Evolutionary conservation across 2,113 vertebrate species (phyloP), one percentile per base, ranked within the genome.

Genomic region (Calidris pugnax): DNA sequence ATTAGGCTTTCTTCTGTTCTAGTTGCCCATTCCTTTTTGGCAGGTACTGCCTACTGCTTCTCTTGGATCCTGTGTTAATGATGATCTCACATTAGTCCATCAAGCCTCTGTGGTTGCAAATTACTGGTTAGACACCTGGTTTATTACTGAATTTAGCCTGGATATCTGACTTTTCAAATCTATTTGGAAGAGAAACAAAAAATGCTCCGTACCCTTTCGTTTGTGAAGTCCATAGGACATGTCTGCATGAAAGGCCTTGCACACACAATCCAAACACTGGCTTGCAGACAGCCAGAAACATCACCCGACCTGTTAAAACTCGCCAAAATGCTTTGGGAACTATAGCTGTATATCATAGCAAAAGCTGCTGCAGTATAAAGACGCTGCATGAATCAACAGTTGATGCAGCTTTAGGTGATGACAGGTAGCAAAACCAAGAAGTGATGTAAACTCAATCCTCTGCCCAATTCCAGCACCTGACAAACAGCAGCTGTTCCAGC

Each of bases 401-500:
- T 76, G 92, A 41, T 87, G 62, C 48, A 8, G 4, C 83, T 86
- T 92, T 91, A 90, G 95, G 83, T 96, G 94, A 88, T 85, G 92
- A 87, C 86, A 96, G 95, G 86, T 92, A 78, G 43, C 80, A 87
- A 85, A 93, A 48, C 51, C 45, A 22, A 71, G 41, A 75, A 83
- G 64, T 66, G 88, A 81, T 48, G 51, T 75, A 21, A 4, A 4
- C 41, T 87, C 63, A 12, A 1, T 68, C 60, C 39, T 67, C 86
- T 72, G 80, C 76, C 51, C 53, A 30, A 1, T 45, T 87, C 69
- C 86, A 79, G 92, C 76, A 48, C 85, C 68, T 60, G 59, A 13
- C 39, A 90, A 91, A n/a, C 89, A 93, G 86, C 94, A 94, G 80
- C 83, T 95, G 83, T 82, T 95, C 43, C 69, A 87, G 87, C 14